Percentiles rank a stretch among this genome's conserved stretches.
Conservation (phyloP, 2,888 invertebrate genomes). For the Callosobruchus maculatus region DNA sequence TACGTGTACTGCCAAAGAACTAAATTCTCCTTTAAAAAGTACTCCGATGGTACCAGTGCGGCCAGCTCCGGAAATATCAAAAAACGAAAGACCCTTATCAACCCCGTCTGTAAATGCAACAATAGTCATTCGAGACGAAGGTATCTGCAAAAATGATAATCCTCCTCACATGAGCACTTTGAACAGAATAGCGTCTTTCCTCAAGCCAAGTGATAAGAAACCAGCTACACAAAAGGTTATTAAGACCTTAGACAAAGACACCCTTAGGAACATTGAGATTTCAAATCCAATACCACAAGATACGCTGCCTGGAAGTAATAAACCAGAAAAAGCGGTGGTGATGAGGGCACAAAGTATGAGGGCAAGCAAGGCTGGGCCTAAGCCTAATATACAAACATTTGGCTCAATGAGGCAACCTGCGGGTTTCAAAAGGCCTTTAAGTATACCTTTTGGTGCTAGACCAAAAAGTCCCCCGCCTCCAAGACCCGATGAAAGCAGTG, state of each 20-base stretch:
- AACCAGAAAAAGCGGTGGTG: constrained; percentile 54
- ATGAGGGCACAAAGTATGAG: constrained; percentile 82
- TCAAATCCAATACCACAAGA: constrained; percentile 77
- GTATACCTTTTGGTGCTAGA: constrained; percentile 63
- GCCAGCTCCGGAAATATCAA: constrained; percentile 57
- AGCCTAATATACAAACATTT: constrained; percentile 69
- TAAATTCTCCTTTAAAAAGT: constrained; percentile 61
- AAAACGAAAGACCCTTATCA: constrained; percentile 32
- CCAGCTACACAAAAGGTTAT: constrained; percentile 57
- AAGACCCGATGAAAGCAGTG: constrained; percentile 55
- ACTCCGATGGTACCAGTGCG: constrained; percentile 60
- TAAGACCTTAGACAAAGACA: constrained; percentile 67
- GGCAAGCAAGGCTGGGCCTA: constrained; percentile 37
- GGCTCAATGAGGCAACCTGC: constrained; percentile 78
- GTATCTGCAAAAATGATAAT: constrained; percentile 53
- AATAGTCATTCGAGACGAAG: constrained; percentile 43
- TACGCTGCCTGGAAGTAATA: constrained; percentile 54
- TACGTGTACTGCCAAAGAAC: constrained; percentile 73
- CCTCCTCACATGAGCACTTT: constrained; percentile 52
- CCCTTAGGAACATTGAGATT: constrained; percentile 73
- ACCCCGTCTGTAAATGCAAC: too few species aligned
- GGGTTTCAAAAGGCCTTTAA: constrained; percentile 66
- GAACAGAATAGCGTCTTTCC: constrained; percentile 72
- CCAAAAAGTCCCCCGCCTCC: constrained; percentile 78
- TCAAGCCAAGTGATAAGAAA: constrained; percentile 59